Evolutionary conservation across 2,113 vertebrate species (phyloP).

Genomic region (Gasterosteus nipponicus): DNA sequence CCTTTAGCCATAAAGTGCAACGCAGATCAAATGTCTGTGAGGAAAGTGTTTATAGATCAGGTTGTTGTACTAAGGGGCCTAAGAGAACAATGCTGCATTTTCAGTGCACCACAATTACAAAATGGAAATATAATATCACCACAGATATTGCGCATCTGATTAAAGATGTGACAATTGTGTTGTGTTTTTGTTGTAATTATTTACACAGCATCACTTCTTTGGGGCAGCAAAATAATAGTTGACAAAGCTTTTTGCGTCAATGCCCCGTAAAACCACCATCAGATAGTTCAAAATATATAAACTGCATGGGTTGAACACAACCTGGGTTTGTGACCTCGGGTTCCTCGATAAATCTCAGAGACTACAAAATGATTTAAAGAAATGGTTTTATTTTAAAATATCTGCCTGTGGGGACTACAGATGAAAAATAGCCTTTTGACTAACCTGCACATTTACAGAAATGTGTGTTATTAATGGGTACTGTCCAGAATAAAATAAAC

Average conservation of each 20-base stretch:
- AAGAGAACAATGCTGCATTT: conserved; percentile 12
- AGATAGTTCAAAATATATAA: conserved; percentile 6
- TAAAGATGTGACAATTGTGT: not conserved
- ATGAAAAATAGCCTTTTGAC: no score
- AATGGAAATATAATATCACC: conserved; percentile 15
- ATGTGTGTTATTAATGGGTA: no score
- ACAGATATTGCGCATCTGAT: not conserved
- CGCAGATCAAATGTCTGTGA: conserved; percentile 36
- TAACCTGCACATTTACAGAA: no score
- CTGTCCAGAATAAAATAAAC: no score
- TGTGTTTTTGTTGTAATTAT: conserved; percentile 9
- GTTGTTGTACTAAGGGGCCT: conserved; percentile 22
- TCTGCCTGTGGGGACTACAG: no score
- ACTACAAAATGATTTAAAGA: no score
- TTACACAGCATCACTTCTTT: not conserved
- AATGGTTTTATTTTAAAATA: no score
- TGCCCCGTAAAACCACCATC: conserved; percentile 2
- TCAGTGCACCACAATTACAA: not conserved
- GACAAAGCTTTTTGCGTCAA: not conserved
- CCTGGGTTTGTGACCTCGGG: no score
- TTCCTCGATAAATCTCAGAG: no score
- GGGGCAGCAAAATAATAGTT: not conserved
- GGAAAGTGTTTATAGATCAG: conserved; percentile 24
- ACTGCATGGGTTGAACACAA: no score
- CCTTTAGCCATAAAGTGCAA: conserved; percentile 33